phyloP scores from a whole-genome alignment of 2,113 vertebrate species.

The Tenebrosternarchus preto region DNA sequence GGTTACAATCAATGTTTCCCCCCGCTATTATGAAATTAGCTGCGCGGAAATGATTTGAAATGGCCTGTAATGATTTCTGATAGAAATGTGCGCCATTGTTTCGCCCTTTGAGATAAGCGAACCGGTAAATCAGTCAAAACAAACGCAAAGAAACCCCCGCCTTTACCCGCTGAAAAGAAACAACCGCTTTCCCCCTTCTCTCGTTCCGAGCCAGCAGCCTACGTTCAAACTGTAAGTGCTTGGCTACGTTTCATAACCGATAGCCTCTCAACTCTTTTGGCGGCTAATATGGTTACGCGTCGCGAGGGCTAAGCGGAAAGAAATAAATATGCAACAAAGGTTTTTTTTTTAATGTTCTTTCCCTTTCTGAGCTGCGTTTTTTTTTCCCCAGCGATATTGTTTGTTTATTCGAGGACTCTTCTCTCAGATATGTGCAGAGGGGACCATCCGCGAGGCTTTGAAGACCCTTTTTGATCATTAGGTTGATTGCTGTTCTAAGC shows the following conservation, averaged over 20 bases:
- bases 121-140: slow-evolving; percentile 62
- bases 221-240: slow-evolving; percentile 51
- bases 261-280: slow-evolving; percentile 43
- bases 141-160: slow-evolving; percentile 42
- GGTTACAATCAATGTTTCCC: slow-evolving; percentile 69
- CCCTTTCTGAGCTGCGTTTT: slow-evolving; percentile 33
- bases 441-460: slow-evolving; percentile 55
- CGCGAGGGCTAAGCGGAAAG: not conserved
- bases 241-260: slow-evolving; percentile 53
- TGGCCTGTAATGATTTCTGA: slow-evolving; percentile 68
- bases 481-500: slow-evolving; percentile 60
- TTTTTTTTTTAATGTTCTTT: not conserved
- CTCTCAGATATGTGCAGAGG: slow-evolving; percentile 50
- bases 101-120: slow-evolving; percentile 62
- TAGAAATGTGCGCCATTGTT: slow-evolving; percentile 64
- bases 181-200: not conserved
- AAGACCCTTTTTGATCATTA: slow-evolving; percentile 61
- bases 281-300: slow-evolving; percentile 29
- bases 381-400: slow-evolving; percentile 33
- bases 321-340: slow-evolving; percentile 10
- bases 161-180: slow-evolving; percentile 22
- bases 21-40: slow-evolving; percentile 65
- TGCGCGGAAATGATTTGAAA: slow-evolving; percentile 66
- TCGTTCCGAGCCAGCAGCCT: slow-evolving; percentile 45
- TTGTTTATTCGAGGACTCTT: slow-evolving; percentile 52